phyloP scores from a whole-genome alignment of 2,888 invertebrate species.

The Diachrysia chrysitis region DNA sequence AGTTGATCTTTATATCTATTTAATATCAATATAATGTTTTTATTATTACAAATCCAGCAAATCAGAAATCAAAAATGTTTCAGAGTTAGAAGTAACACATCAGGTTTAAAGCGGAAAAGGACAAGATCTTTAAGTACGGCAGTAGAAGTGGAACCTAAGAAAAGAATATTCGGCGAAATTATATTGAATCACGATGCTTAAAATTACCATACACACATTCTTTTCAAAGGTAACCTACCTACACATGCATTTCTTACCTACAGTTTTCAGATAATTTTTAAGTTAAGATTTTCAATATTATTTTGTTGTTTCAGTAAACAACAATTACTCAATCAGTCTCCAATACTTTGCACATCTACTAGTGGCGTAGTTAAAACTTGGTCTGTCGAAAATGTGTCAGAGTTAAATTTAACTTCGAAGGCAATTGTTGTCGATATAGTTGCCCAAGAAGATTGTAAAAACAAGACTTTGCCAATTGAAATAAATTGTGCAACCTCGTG shows the following conservation, averaged over 20 bases:
- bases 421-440: conserved; percentile 3
- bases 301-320: conserved; percentile 14
- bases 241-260: conserved; percentile 12
- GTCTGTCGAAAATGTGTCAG: conserved; percentile 13
- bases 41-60: conserved; percentile 11
- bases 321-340: conserved; percentile 13
- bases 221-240: conserved; percentile 7
- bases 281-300: conserved; percentile 10
- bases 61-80: conserved; percentile 11
- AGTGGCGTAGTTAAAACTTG: conserved; percentile 12
- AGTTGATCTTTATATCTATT: conserved; percentile 4
- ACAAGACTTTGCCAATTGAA: conserved; percentile 11
- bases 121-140: conserved; percentile 11
- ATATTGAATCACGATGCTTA: conserved; percentile 12
- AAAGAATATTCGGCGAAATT: conserved; percentile 12
- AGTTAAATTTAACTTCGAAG: conserved; percentile 10
- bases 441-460: conserved; percentile 11
- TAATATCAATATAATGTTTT: conserved; percentile 8
- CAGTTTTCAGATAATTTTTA: conserved; percentile 10
- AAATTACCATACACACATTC: conserved; percentile 11
- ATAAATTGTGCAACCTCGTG: background rate
- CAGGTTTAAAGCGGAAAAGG: conserved; percentile 14
- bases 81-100: conserved; percentile 11
- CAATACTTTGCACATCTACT: conserved; percentile 13
- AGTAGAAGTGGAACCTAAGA: conserved; percentile 14